Percentiles rank a stretch among this genome's conserved stretches.
phyloP scores from a whole-genome alignment of 2,797 vertebrate genomes.

The Harpagifer antarcticus region DNA sequence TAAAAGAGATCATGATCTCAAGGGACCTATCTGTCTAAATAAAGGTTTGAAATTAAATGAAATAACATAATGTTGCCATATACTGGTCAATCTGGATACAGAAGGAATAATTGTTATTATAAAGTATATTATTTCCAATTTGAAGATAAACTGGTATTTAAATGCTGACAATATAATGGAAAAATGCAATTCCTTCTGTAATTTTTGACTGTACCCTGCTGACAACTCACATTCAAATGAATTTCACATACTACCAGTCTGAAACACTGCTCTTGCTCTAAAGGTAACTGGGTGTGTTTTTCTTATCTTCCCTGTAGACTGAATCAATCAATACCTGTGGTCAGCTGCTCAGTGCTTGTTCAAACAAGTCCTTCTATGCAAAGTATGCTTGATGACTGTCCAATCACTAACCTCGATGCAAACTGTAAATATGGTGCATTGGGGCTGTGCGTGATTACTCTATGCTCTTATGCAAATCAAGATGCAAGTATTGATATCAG shows the following conservation, averaged over 20 bases:
- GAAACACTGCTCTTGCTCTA: background rate
- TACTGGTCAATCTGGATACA: too few relatives aligned
- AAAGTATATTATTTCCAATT: background rate
- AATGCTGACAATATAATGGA: background rate
- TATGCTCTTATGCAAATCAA: constrained; percentile 3
- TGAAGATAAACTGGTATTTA: background rate
- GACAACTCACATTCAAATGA: background rate
- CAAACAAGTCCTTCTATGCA: constrained; percentile 4
- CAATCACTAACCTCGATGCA: background rate
- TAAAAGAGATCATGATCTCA: too few relatives aligned
- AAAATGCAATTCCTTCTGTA: background rate
- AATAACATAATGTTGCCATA: too few relatives aligned
- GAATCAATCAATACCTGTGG: background rate
- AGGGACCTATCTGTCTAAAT: too few relatives aligned
- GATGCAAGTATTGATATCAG: background rate
- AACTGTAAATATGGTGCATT: background rate
- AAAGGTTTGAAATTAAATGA: too few relatives aligned
- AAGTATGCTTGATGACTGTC: background rate
- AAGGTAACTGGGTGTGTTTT: too few relatives aligned
- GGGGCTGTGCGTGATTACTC: background rate
- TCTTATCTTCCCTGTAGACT: background rate
- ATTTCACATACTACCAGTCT: background rate
- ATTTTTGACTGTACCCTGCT: background rate
- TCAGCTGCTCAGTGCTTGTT: background rate
- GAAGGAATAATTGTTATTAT: too few relatives aligned